phyloP scores from a whole-genome alignment of 53 echinoderm and acorn worm genomes.

The Crossaster papposus region DNA sequence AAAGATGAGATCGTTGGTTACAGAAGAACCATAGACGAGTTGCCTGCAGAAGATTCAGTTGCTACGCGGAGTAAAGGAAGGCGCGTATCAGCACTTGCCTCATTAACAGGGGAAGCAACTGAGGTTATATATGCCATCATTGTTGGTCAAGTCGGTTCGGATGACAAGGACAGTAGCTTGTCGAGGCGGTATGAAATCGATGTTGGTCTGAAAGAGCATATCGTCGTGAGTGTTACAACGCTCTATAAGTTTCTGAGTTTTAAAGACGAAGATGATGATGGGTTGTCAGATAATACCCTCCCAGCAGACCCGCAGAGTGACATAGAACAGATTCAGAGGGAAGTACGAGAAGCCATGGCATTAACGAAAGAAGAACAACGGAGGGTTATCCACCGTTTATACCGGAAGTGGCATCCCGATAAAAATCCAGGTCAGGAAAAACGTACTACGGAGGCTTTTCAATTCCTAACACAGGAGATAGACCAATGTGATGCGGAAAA shows the following conservation, averaged over 20 bases:
- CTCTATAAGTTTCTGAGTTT: conserved; percentile 52
- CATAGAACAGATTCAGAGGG: conserved; percentile 29
- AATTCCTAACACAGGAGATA: conserved; percentile 63
- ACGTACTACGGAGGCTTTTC: conserved; percentile 61
- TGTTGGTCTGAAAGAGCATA: conserved; percentile 28
- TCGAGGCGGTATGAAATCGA: conserved; percentile 47
- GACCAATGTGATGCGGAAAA: background rate
- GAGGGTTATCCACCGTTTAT: conserved; percentile 60
- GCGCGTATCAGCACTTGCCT: background rate
- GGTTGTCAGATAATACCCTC: background rate
- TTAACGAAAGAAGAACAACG: conserved; percentile 58
- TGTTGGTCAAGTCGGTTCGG: background rate
- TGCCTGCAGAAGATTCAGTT: background rate
- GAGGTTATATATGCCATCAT: conserved; percentile 58
- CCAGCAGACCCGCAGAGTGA: conserved; percentile 21
- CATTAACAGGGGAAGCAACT: background rate
- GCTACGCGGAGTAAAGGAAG: background rate
- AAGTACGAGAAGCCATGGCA: conserved; percentile 40
- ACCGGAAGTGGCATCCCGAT: conserved; percentile 77
- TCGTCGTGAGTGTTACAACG: conserved; percentile 30
- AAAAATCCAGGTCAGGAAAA: conserved; percentile 65
- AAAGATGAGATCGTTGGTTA: conserved; percentile 75
- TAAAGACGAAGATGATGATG: background rate
- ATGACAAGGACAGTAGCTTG: background rate
- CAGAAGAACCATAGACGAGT: conserved; percentile 17